A percentile compares a stretch with the other conserved stretches of the same genome.
These are phyloP conservation scores for Ladona fulva DNA, from an alignment of 1,140 invertebrate genomes.

Conservation along the genomic window DNA sequence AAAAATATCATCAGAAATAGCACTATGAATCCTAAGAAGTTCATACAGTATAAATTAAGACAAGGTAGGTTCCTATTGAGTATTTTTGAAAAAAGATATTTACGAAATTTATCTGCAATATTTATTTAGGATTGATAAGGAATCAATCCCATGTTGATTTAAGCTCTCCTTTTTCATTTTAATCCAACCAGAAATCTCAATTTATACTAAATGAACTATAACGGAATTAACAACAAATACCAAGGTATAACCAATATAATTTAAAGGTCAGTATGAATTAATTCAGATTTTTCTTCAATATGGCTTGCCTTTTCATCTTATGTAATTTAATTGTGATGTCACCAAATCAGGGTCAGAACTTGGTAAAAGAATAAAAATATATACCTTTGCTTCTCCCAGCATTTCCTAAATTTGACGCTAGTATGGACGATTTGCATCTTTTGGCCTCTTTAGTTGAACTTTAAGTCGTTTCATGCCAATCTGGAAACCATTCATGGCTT, in stretches of 20 bases:
- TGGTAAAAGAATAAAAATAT: not conserved
- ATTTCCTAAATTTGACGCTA: slow-evolving; percentile 36
- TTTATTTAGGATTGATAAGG: too few species aligned
- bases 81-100: not conserved
- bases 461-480: slow-evolving; percentile 95
- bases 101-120: too few species aligned
- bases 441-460: slow-evolving; percentile 94
- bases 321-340: not conserved
- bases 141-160: too few species aligned
- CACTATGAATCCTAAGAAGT: not conserved
- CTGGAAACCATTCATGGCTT: slow-evolving; percentile 96
- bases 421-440: slow-evolving; percentile 79
- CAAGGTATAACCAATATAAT: not conserved
- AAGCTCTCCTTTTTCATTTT: too few species aligned
- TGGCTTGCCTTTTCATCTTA: not conserved
- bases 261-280: not conserved
- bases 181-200: too few species aligned
- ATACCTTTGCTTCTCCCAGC: not conserved
- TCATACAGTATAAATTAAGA: not conserved
- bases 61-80: not conserved
- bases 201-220: too few species aligned
- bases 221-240: too few species aligned
- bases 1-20: not conserved
- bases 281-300: not conserved
- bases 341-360: not conserved